Conservation (phyloP, 2,888 invertebrate genomes). For the Arrhopalites spinosus region DNA sequence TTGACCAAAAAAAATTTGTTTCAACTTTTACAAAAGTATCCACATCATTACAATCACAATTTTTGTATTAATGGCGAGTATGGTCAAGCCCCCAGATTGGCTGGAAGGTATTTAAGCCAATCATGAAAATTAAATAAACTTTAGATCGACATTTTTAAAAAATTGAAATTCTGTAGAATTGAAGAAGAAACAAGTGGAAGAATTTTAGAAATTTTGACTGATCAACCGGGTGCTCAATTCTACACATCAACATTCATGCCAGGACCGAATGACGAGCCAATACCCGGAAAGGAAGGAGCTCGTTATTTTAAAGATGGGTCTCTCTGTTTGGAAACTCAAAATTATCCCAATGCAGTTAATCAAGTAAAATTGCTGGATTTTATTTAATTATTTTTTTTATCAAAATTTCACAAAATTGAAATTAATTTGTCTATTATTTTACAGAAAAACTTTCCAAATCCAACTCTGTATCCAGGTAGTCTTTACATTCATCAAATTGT, state of each 20-base stretch:
- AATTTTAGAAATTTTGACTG: not conserved
- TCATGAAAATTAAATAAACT: too few species aligned
- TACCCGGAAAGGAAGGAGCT: not conserved
- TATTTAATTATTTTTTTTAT: too few species aligned
- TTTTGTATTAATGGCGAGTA: not conserved
- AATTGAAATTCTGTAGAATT: not conserved
- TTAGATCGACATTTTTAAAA: too few species aligned
- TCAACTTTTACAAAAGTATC: not conserved
- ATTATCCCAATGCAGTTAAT: slow-evolving; percentile 4
- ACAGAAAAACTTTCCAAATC: not conserved
- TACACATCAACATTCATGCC: not conserved
- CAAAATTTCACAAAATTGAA: too few species aligned
- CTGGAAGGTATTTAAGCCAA: not conserved
- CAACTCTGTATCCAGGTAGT: not conserved
- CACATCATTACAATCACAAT: not conserved
- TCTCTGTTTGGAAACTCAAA: not conserved
- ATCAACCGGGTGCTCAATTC: not conserved
- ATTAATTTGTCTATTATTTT: too few species aligned
- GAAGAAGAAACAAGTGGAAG: not conserved
- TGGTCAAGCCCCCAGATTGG: not conserved
- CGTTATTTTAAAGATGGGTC: not conserved
- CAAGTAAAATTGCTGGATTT: not conserved
- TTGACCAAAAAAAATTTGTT: slow-evolving; percentile 58
- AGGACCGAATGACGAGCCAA: not conserved
- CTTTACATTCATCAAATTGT: not conserved